These are phyloP conservation scores for Trichopria drosophilae DNA, from an alignment of 2,888 invertebrate species.

Conservation along the genomic window DNA sequence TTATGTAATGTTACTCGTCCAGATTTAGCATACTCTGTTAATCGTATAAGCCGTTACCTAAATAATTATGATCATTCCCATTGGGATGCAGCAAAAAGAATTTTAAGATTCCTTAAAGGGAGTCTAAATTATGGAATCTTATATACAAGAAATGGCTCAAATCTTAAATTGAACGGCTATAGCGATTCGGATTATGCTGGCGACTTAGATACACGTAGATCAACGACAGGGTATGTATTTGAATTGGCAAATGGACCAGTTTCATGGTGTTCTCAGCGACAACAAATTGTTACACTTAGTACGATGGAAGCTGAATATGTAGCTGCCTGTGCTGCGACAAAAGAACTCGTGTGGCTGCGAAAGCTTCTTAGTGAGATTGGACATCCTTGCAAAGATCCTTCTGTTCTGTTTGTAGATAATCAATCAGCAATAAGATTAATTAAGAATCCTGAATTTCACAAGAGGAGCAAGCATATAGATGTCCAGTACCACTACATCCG, in stretches of 20 bases:
- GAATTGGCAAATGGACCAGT: slow-evolving; percentile 1
- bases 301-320: slow-evolving; percentile 15
- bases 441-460: slow-evolving; percentile 23
- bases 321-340: too few relatives aligned
- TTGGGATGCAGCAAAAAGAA: too few relatives aligned
- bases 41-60: too few relatives aligned
- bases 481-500: slow-evolving; percentile 16
- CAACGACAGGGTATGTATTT: slow-evolving; percentile 2
- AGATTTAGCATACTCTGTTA: slow-evolving; percentile 31
- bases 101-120: slow-evolving; percentile 30
- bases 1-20: slow-evolving; percentile 29
- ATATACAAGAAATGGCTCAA: too few relatives aligned
- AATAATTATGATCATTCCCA: too few relatives aligned
- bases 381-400: neutral
- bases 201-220: slow-evolving; percentile 6
- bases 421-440: slow-evolving; percentile 17
- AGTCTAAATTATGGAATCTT: slow-evolving; percentile 24
- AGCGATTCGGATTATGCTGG: slow-evolving; percentile 26
- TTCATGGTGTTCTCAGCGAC: slow-evolving; percentile 7
- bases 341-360: slow-evolving; percentile 7
- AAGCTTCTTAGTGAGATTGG: neutral
- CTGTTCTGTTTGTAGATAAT: slow-evolving; percentile 15
- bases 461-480: slow-evolving; percentile 23
- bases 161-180: too few relatives aligned
- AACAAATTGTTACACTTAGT: slow-evolving; percentile 1